Conservation (phyloP, 2,113 vertebrate genomes). For the Myotis yumanensis region DNA sequence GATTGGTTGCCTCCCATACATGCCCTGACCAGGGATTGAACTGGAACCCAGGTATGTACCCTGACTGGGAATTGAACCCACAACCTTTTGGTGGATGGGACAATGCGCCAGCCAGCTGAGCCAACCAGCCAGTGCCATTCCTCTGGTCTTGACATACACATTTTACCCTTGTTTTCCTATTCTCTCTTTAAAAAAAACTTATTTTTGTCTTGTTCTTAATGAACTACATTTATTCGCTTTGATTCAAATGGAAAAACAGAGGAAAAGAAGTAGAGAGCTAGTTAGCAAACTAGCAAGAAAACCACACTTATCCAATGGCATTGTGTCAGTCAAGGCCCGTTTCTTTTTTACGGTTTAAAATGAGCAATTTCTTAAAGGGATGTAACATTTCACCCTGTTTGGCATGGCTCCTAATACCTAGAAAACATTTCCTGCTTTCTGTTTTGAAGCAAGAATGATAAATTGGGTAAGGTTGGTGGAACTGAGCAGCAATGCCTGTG, state of each 20-base stretch:
- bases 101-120: neutral
- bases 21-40: neutral
- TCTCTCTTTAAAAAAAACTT: neutral
- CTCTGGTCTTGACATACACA: neutral
- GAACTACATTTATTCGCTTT: neutral
- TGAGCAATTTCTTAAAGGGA: slow-evolving; percentile 37
- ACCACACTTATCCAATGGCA: neutral
- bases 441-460: slow-evolving; percentile 60
- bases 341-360: slow-evolving; percentile 1
- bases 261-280: neutral
- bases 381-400: slow-evolving; percentile 42
- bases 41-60: neutral
- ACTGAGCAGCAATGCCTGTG: neutral
- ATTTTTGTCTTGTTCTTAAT: neutral
- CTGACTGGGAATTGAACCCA: neutral
- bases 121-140: neutral
- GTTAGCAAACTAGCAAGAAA: neutral
- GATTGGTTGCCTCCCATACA: neutral
- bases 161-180: neutral
- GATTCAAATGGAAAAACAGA: neutral
- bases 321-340: neutral
- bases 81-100: neutral
- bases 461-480: slow-evolving; percentile 22
- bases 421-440: slow-evolving; percentile 39
- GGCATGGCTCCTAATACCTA: slow-evolving; percentile 37